Evolutionary conservation across 2,888 invertebrate genomes (phyloP).

Genomic region (Spodoptera picta): DNA sequence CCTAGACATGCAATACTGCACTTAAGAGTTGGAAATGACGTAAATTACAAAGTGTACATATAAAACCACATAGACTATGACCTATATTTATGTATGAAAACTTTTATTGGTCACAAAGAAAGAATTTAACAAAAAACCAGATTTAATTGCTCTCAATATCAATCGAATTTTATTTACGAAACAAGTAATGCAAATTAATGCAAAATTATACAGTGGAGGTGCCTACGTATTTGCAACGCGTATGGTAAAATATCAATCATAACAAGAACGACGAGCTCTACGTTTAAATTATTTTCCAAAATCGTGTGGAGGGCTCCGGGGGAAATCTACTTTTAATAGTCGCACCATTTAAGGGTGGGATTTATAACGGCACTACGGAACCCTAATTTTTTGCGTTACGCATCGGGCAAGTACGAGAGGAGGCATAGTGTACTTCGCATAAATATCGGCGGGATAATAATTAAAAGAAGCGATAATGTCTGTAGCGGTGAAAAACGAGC

Average conservation of each 20-base stretch:
- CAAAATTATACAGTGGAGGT: slow-evolving; percentile 34
- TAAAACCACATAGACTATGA: slow-evolving; percentile 17
- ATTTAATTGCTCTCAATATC: slow-evolving; percentile 12
- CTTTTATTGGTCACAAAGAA: slow-evolving; percentile 18
- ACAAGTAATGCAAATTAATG: slow-evolving; percentile 44
- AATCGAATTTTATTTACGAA: slow-evolving; percentile 29
- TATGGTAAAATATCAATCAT: slow-evolving; percentile 52
- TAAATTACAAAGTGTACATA: slow-evolving; percentile 12
- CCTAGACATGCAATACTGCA: slow-evolving; percentile 58
- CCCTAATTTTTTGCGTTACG: slow-evolving; percentile 54
- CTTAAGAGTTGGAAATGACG: slow-evolving; percentile 39
- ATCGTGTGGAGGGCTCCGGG: slow-evolving; percentile 43
- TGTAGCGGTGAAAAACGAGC: slow-evolving; percentile 86
- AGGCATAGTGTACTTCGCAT: slow-evolving; percentile 70
- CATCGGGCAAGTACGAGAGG: slow-evolving; percentile 57
- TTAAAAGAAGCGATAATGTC: slow-evolving; percentile 89
- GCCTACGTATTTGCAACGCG: slow-evolving; percentile 27
- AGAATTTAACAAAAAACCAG: slow-evolving; percentile 18
- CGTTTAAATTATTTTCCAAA: slow-evolving; percentile 50
- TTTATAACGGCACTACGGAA: slow-evolving; percentile 37
- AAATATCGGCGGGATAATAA: slow-evolving; percentile 88
- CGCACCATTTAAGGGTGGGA: slow-evolving; percentile 50
- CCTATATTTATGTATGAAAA: slow-evolving; percentile 9
- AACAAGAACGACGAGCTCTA: slow-evolving; percentile 34
- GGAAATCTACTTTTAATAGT: slow-evolving; percentile 53